Percentiles rank a stretch among this genome's conserved stretches.
These are phyloP conservation scores for Aporophyla lueneburgensis DNA, from an alignment of 2,888 invertebrate species.

Conservation along the genomic window DNA sequence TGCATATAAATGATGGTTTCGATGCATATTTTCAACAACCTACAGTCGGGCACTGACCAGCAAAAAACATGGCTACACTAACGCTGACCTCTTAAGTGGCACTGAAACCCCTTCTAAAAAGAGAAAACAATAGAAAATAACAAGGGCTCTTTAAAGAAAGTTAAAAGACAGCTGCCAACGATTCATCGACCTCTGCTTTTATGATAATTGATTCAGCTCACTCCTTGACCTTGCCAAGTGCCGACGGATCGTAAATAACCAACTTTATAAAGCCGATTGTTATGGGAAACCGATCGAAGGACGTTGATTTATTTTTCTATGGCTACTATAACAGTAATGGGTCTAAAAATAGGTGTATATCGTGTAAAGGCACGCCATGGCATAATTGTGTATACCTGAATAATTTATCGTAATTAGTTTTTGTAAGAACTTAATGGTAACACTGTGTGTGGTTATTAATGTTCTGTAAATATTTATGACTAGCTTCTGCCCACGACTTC, in stretches of 20 bases:
- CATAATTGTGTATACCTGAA: slow-evolving; percentile 38
- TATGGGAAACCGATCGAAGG: slow-evolving; percentile 68
- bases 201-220: slow-evolving; percentile 64
- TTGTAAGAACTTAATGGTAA: slow-evolving; percentile 37
- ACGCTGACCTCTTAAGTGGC: too few species aligned
- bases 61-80: too few species aligned
- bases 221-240: slow-evolving; percentile 69
- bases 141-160: slow-evolving; percentile 5
- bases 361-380: slow-evolving; percentile 44
- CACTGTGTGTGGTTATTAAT: slow-evolving; percentile 13
- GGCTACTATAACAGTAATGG: slow-evolving; percentile 49
- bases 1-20: too few species aligned
- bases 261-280: slow-evolving; percentile 66
- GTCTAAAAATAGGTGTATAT: slow-evolving; percentile 56
- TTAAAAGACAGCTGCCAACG: slow-evolving; percentile 25
- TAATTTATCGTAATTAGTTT: slow-evolving; percentile 56
- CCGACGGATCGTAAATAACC: slow-evolving; percentile 71
- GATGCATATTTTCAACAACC: too few species aligned
- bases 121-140: slow-evolving; percentile 1
- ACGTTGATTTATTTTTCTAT: slow-evolving; percentile 59
- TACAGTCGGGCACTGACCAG: too few species aligned
- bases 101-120: not conserved
- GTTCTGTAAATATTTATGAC: slow-evolving; percentile 4
- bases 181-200: slow-evolving; percentile 57
- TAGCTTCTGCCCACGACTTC: too few species aligned